These are phyloP conservation scores for Drosophila repletoides DNA, from an alignment of 1,140 invertebrate genomes.

Conservation along the genomic window DNA sequence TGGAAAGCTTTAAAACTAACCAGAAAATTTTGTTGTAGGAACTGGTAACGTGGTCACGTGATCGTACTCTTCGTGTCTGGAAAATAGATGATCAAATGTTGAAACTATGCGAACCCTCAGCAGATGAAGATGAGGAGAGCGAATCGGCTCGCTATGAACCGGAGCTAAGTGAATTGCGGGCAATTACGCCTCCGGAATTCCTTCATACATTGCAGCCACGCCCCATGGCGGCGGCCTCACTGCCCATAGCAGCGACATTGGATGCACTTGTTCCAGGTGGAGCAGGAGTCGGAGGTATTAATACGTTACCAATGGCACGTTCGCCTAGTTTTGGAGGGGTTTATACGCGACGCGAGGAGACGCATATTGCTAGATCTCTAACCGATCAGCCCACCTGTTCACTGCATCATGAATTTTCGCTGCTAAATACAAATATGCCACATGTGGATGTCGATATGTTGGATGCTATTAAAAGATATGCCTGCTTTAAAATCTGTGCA, in stretches of 20 bases:
- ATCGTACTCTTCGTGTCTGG: conserved; percentile 95
- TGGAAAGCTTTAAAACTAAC: too few relatives aligned
- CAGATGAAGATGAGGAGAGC: conserved; percentile 55
- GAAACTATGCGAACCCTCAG: conserved; percentile 85
- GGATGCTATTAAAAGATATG: conserved; percentile 88
- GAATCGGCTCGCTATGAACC: conserved; percentile 48
- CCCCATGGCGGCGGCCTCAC: conserved; percentile 47
- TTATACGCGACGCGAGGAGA: conserved; percentile 59
- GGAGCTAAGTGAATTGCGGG: conserved; percentile 50
- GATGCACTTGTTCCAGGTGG: conserved; percentile 24
- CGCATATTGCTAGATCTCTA: conserved; percentile 72
- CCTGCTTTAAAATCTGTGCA: conserved; percentile 88
- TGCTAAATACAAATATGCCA: conserved; percentile 93
- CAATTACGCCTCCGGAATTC: conserved; percentile 65
- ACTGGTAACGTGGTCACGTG: conserved; percentile 97
- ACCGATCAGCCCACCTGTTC: conserved; percentile 84
- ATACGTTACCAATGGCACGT: conserved; percentile 60
- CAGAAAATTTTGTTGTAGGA: too few relatives aligned
- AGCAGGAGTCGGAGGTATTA: too few relatives aligned
- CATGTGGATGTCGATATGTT: conserved; percentile 90
- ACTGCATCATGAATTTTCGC: conserved; percentile 93
- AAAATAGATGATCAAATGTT: conserved; percentile 92
- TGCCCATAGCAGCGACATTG: conserved; percentile 49
- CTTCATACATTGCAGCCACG: conserved; percentile 41
- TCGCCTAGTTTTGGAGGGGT: conserved; percentile 59